Evolutionary conservation across 2,888 invertebrate genomes (phyloP).

Genomic region (Augochlorella aurata): DNA sequence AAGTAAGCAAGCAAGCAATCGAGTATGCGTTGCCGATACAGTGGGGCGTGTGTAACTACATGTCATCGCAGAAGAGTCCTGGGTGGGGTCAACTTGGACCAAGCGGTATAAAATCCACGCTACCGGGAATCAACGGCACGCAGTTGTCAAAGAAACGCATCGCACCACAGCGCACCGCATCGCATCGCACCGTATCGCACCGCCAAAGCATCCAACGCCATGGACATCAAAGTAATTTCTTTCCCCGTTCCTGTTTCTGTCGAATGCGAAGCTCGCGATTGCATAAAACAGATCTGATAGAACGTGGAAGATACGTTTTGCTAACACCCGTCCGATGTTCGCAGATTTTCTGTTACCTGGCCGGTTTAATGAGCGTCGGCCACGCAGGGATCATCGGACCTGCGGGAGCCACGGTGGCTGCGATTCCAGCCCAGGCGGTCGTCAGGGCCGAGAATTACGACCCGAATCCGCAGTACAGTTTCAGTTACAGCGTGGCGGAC

Average conservation of each 20-base stretch:
- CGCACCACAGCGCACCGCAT: constrained; percentile 18
- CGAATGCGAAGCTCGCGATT: not conserved
- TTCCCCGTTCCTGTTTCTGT: not conserved
- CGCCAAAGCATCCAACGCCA: constrained; percentile 49
- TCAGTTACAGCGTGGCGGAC: constrained; percentile 78
- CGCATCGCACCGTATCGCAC: constrained; percentile 37
- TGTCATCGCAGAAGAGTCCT: constrained; percentile 21
- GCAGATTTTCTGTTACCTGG: constrained; percentile 64
- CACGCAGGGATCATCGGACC: constrained; percentile 70
- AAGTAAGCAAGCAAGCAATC: not conserved
- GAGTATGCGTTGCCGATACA: not conserved
- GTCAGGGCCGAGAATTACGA: constrained; percentile 73
- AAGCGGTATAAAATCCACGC: constrained; percentile 63
- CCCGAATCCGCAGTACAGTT: constrained; percentile 77
- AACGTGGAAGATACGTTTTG: too few relatives aligned
- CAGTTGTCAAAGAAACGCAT: constrained; percentile 54
- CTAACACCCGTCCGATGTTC: not conserved
- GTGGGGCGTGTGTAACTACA: constrained; percentile 14
- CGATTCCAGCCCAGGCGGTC: constrained; percentile 69
- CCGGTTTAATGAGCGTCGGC: constrained; percentile 68
- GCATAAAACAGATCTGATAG: too few relatives aligned
- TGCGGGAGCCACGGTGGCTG: constrained; percentile 69
- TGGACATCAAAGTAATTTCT: constrained; percentile 71
- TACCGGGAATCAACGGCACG: constrained; percentile 45
- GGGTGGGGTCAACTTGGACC: constrained; percentile 27